Evolutionary conservation across 1,140 invertebrate species (phyloP), one percentile per base, ranked within the genome.

Genomic region (Drosophila parvula): DNA sequence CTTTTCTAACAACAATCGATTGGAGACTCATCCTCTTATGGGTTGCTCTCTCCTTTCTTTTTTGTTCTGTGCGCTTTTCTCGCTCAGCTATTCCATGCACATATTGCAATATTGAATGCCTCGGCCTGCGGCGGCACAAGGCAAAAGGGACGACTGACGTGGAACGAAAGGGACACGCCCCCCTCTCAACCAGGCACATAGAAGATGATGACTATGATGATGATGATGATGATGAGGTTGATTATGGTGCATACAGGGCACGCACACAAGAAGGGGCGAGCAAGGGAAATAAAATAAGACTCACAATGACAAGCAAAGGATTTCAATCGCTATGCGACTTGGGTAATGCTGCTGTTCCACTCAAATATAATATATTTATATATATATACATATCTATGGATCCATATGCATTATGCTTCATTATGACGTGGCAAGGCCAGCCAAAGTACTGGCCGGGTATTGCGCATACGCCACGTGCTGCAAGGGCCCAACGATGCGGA

Each of bases 71-170:
- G 32, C 8, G 41, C 50, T 22, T 55, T 22, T 47, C 34, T 47
- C 47, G 36, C 51, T 71, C 36, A 41, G 53, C 50, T 59, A 71
- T 71, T 71, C 69, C 51, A 59, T 71, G 51, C 65, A 71, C 61
- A 79, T 81, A 78, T 78, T 81, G 79, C 73, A 83, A 71, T 83
- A 79, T 76, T 79, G 76, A 83, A 84, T 80, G 81, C 57, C 57
- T 69, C 65, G 55, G 59, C 80, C 59, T 62, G 79, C 36, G 63
- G 80, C 63, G 62, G 18, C 40, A 64, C 55, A 63, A 68, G 55
- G 44, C 28, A 51, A 40, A 47, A 22, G 34, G 60, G 34, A 30
- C 32, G 18, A 18, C 34, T 63, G 64, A 34, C 18, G 36, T 30
- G 43, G n/a, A 57, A 55, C 45, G 44, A 51, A 50, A 30, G 38